These are phyloP conservation scores for Pangasianodon gigas DNA, from an alignment of 2,113 vertebrate species.

Conservation along the genomic window DNA sequence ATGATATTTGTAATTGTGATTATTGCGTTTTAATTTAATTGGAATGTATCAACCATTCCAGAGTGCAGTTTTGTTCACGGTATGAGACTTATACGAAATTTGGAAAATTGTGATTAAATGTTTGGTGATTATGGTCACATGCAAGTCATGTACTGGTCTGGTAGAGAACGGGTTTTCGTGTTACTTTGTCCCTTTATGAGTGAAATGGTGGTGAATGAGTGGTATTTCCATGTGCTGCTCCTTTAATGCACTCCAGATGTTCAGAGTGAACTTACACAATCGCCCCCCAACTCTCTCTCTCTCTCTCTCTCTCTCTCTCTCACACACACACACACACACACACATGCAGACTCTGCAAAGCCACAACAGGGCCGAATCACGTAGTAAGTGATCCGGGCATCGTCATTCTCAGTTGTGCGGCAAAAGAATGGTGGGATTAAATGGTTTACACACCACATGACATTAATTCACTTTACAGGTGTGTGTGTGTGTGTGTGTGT, in stretches of 20 bases:
- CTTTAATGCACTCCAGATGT: conserved; percentile 79
- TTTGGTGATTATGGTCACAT: neutral
- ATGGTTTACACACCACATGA: neutral
- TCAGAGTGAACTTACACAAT: conserved; percentile 75
- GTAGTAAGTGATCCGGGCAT: neutral
- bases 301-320: neutral
- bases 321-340: conserved; percentile 8
- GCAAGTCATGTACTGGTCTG: neutral
- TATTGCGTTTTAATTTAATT: neutral
- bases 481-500: neutral
- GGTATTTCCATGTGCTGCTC: conserved; percentile 36
- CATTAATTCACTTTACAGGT: neutral
- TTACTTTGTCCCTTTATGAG: conserved; percentile 16
- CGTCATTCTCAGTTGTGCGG: conserved; percentile 13
- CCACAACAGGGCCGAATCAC: conserved; percentile 30
- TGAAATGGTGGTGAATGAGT: conserved; percentile 35
- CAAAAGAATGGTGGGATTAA: neutral
- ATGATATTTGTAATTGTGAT: neutral
- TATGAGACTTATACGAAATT: neutral
- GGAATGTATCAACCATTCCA: neutral
- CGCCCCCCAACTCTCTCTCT: conserved; percentile 27
- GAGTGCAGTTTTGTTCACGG: no score
- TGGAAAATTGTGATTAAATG: neutral
- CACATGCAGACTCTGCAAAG: conserved; percentile 57
- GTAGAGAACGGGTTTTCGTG: neutral